Conservation (phyloP, 2,113 vertebrate genomes). For the Hymenochirus boettgeri region DNA sequence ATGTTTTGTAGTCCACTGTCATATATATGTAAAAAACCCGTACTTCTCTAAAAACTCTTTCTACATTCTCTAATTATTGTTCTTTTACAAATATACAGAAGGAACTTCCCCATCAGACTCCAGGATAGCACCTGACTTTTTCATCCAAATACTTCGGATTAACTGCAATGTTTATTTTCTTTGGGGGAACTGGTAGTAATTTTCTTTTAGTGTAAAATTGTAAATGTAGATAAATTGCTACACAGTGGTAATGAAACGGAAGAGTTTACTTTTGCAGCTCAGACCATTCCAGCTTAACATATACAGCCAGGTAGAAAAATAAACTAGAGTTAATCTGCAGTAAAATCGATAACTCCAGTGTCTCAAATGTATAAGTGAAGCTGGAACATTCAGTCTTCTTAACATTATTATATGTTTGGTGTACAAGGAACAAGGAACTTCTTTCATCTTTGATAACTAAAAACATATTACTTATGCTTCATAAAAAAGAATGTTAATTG, state of each 20-base stretch:
- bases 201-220: constrained; percentile 18
- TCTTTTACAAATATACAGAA: not conserved
- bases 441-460: constrained; percentile 1
- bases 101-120: constrained; percentile 1
- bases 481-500: not conserved
- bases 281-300: constrained; percentile 26
- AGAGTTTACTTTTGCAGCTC: constrained; percentile 9
- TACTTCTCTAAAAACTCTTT: no score
- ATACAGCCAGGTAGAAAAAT: constrained; percentile 27
- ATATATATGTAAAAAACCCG: no score
- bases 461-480: not conserved
- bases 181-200: constrained; percentile 36
- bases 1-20: no score
- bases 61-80: no score
- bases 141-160: constrained; percentile 25
- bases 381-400: constrained; percentile 1
- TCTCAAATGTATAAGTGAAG: constrained; percentile 30
- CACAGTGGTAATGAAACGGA: constrained; percentile 23
- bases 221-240: constrained; percentile 25
- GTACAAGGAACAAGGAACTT: not conserved
- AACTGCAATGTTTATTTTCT: constrained; percentile 35
- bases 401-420: not conserved
- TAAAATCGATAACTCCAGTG: constrained; percentile 24
- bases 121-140: constrained; percentile 25
- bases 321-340: constrained; percentile 21